Evolutionary conservation across 2,888 invertebrate genomes (phyloP).

Genomic region (Silvanus unidentatus): DNA sequence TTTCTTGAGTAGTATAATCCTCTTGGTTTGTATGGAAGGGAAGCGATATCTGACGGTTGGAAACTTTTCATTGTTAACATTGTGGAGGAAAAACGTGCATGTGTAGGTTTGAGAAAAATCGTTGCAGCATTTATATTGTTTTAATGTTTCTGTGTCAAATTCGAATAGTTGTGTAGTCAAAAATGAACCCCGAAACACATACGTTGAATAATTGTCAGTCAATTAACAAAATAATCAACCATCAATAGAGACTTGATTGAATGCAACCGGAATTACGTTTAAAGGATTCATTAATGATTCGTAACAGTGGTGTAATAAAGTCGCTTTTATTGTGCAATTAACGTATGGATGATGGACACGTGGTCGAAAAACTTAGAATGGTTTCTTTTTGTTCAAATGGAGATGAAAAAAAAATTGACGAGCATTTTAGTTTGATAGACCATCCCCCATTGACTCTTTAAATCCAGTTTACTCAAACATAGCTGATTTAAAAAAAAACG

Average conservation of each 20-base stretch:
- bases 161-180: too few relatives aligned
- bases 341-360: not conserved
- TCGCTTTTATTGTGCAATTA: conserved; percentile 19
- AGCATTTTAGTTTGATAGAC: too few relatives aligned
- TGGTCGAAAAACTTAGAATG: too few relatives aligned
- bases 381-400: too few relatives aligned
- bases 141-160: too few relatives aligned
- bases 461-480: not conserved
- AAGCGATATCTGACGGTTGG: conserved; percentile 20
- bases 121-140: too few relatives aligned
- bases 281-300: conserved; percentile 20
- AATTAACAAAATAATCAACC: conserved; percentile 23
- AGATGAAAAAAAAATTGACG: too few relatives aligned
- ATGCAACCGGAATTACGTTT: conserved; percentile 21
- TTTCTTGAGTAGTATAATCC: conserved; percentile 24
- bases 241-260: conserved; percentile 22
- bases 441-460: too few relatives aligned
- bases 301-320: conserved; percentile 21
- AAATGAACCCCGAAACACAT: too few relatives aligned
- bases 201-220: conserved; percentile 15
- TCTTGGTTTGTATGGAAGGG: conserved; percentile 15
- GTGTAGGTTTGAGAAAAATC: too few relatives aligned
- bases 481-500: not conserved
- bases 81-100: too few relatives aligned
- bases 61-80: conserved; percentile 13